Conservation (phyloP, 2,888 invertebrate genomes). For the Nebria brevicollis region DNA sequence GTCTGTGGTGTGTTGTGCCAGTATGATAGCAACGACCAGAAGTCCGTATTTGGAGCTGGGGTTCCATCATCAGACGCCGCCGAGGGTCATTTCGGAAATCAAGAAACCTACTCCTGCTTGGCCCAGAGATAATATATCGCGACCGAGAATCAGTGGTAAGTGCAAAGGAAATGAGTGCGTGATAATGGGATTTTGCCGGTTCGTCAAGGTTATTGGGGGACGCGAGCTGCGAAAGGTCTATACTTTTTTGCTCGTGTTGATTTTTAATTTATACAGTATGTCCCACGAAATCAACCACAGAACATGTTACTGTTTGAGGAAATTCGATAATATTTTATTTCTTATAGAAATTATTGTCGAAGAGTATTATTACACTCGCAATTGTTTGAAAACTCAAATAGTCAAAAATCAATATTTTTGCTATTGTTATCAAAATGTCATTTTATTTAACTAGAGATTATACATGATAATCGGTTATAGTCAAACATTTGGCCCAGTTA, state of each 20-base stretch:
- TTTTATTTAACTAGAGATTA: too few relatives aligned
- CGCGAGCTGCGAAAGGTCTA: background rate
- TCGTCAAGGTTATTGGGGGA: background rate
- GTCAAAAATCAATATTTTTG: too few relatives aligned
- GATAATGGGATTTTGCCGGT: background rate
- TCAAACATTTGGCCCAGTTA: too few relatives aligned
- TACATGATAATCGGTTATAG: too few relatives aligned
- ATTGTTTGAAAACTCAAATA: too few relatives aligned
- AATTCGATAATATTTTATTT: too few relatives aligned
- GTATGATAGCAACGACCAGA: constrained; percentile 37
- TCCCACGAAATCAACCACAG: background rate
- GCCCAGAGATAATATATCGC: constrained; percentile 53
- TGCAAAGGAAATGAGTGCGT: background rate
- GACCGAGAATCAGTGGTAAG: constrained; percentile 59
- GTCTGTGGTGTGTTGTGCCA: background rate
- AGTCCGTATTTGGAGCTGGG: constrained; percentile 39
- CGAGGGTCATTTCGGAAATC: constrained; percentile 60
- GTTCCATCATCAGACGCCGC: constrained; percentile 53
- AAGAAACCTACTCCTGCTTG: constrained; percentile 55
- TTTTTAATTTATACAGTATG: background rate
- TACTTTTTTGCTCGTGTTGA: background rate
- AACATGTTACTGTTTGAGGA: background rate
- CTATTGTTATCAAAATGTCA: too few relatives aligned
- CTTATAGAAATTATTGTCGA: too few relatives aligned
- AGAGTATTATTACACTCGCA: too few relatives aligned